Percentiles rank a stretch among this genome's conserved stretches.
Evolutionary conservation across 2,113 vertebrate species (phyloP).

Genomic region (Barbus barbus): DNA sequence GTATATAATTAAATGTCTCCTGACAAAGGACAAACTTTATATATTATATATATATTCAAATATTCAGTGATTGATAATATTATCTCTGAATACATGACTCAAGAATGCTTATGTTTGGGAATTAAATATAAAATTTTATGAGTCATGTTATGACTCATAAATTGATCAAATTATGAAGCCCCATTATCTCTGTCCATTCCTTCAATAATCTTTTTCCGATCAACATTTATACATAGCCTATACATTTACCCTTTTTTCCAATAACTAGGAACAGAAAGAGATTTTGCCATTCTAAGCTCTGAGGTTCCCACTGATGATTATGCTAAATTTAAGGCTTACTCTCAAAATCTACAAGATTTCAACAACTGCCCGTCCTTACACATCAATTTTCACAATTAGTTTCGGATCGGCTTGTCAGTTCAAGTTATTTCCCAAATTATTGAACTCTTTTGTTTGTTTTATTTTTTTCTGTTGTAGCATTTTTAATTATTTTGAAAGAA

Average conservation of each 20-base stretch:
- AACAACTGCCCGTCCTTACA: neutral
- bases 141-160: no score
- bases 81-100: no score
- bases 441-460: neutral
- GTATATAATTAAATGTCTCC: no score
- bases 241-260: neutral
- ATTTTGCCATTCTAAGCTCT: neutral
- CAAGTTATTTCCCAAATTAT: neutral
- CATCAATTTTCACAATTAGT: neutral
- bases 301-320: neutral
- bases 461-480: no score
- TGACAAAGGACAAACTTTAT: no score
- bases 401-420: neutral
- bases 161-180: neutral
- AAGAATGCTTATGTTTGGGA: no score
- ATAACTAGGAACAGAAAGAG: neutral
- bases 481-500: no score
- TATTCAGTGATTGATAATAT: neutral
- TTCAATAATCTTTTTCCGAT: neutral
- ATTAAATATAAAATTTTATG: neutral
- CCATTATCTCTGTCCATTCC: neutral
- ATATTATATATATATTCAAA: no score
- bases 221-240: neutral
- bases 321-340: neutral
- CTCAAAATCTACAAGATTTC: neutral